Evolutionary conservation across 2,797 vertebrate species (phyloP).

Genomic region (Typhlichthys eigenmanni): DNA sequence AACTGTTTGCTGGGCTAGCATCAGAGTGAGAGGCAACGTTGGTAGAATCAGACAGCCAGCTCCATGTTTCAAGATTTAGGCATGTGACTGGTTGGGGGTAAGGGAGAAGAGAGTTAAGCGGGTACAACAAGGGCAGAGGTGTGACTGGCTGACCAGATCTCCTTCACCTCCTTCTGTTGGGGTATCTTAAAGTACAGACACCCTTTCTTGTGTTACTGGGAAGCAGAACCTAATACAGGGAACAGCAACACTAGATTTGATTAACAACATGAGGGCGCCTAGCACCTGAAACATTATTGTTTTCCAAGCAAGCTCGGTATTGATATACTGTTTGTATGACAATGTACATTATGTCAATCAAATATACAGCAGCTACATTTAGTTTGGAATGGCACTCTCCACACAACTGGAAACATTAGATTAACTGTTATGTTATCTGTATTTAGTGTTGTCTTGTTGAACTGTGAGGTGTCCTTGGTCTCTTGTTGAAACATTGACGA

Average conservation of each 20-base stretch:
- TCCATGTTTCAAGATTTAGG: conserved; percentile 55
- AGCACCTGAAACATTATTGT: conserved; percentile 1
- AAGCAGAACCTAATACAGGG: conserved; percentile 58
- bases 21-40: too few relatives aligned
- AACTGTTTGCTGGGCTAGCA: too few relatives aligned
- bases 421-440: too few relatives aligned
- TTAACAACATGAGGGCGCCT: conserved; percentile 34
- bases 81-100: conserved; percentile 33
- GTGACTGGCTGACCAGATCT: conserved; percentile 44
- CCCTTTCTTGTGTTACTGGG: conserved; percentile 58
- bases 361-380: too few relatives aligned
- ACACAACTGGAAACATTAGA: not conserved
- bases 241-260: conserved; percentile 50
- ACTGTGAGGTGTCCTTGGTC: not conserved
- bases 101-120: conserved; percentile 16
- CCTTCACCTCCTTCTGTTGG: conserved; percentile 48
- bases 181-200: conserved; percentile 38
- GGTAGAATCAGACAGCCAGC: conserved; percentile 20
- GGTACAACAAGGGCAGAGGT: conserved; percentile 33
- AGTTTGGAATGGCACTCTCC: too few relatives aligned
- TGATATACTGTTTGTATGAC: not conserved
- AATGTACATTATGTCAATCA: not conserved
- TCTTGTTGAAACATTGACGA: not conserved
- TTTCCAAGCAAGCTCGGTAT: conserved; percentile 10
- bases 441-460: too few relatives aligned